Conservation (phyloP, 1,140 invertebrate genomes). For the Lepidurus couesii region DNA sequence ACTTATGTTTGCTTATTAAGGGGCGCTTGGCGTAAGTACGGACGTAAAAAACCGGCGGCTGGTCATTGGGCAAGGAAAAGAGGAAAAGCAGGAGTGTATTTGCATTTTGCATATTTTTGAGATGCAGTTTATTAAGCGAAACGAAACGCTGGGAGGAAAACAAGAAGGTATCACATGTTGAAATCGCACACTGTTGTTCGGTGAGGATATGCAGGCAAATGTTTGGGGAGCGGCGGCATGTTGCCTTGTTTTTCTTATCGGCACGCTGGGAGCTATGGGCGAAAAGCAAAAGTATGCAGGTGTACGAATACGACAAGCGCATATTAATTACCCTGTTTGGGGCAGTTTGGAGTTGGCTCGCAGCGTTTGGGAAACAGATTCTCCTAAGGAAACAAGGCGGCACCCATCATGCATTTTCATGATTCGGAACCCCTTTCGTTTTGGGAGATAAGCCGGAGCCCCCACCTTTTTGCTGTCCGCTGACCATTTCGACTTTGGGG, state of each 20-base stretch:
- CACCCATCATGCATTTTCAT: slow-evolving; percentile 22
- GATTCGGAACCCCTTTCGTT: neutral
- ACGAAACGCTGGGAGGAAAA: neutral
- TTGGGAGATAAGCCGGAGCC: slow-evolving; percentile 20
- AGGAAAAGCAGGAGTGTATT: neutral
- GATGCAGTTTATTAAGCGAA: neutral
- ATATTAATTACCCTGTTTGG: slow-evolving; percentile 18
- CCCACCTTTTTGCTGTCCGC: slow-evolving; percentile 20
- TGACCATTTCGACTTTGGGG: slow-evolving; percentile 9
- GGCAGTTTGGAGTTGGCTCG: neutral
- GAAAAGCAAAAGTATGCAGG: neutral
- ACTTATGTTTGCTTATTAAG: neutral
- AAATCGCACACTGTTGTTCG: neutral
- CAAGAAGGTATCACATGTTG: neutral
- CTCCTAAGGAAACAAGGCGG: neutral
- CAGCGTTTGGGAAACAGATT: neutral
- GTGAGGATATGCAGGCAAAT: neutral
- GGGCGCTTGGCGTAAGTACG: neutral
- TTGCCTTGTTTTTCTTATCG: neutral
- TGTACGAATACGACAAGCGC: neutral
- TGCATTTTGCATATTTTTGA: neutral
- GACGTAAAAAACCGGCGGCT: neutral
- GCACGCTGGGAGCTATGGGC: neutral
- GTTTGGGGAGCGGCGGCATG: neutral
- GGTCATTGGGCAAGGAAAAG: neutral